Conservation (phyloP, 2,888 invertebrate genomes). For the Hoplodrina blanda region DNA sequence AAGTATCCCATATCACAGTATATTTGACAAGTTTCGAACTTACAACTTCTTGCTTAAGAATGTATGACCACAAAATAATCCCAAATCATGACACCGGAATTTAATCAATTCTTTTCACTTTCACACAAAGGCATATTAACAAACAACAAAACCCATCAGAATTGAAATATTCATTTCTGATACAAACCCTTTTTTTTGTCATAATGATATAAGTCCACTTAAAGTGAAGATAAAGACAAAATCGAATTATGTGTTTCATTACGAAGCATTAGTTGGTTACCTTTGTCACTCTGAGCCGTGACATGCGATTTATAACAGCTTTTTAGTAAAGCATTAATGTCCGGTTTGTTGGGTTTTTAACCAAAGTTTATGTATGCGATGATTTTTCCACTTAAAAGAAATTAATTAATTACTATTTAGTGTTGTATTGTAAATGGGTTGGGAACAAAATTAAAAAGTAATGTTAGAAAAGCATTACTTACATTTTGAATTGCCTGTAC, state of each 20-base stretch:
- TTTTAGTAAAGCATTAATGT: conserved; percentile 11
- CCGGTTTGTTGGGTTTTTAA: not conserved
- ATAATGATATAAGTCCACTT: conserved; percentile 83
- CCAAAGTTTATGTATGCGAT: not conserved
- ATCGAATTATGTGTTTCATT: conserved; percentile 86
- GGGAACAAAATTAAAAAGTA: too few relatives aligned
- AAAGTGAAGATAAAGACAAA: conserved; percentile 79
- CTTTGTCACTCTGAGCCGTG: conserved; percentile 42
- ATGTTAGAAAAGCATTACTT: too few relatives aligned
- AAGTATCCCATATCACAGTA: not conserved
- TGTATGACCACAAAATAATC: not conserved
- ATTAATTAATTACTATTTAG: too few relatives aligned
- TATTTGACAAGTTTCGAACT: not conserved
- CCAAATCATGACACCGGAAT: conserved; percentile 4
- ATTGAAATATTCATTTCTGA: conserved; percentile 72
- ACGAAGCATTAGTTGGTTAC: conserved; percentile 66
- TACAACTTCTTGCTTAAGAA: not conserved
- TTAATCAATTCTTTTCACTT: conserved; percentile 20
- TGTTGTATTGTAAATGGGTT: too few relatives aligned
- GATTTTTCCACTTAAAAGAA: too few relatives aligned
- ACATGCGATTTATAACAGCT: conserved; percentile 18
- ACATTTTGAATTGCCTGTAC: too few relatives aligned
- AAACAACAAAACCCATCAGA: conserved; percentile 48
- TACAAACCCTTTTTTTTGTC: conserved; percentile 78
- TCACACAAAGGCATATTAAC: conserved; percentile 30